phyloP scores from a whole-genome alignment of 2,888 invertebrate genomes.

The Leucoma salicis region DNA sequence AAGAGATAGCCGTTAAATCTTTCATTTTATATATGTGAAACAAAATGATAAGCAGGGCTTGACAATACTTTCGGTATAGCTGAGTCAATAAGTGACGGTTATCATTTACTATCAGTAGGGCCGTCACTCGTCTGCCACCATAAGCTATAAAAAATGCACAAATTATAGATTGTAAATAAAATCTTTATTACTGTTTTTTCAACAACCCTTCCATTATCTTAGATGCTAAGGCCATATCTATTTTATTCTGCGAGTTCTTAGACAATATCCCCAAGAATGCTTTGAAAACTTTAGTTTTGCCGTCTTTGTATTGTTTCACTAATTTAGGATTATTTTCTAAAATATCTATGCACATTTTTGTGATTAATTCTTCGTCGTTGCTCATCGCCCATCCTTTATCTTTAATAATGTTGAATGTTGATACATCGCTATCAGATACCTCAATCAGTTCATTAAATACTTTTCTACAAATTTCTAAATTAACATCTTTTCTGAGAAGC shows the following conservation, averaged over 20 bases:
- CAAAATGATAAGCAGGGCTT: too few species aligned
- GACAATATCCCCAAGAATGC: slow-evolving; percentile 84
- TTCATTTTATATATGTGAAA: too few species aligned
- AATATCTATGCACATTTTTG: slow-evolving; percentile 82
- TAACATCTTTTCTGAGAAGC: slow-evolving; percentile 83
- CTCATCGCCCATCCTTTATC: slow-evolving; percentile 85
- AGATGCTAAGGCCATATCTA: slow-evolving; percentile 85
- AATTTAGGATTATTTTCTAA: slow-evolving; percentile 85
- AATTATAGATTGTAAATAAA: slow-evolving; percentile 14
- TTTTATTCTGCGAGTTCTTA: slow-evolving; percentile 82
- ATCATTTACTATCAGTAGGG: too few species aligned
- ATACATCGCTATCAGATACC: slow-evolving; percentile 40
- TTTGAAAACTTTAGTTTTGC: slow-evolving; percentile 86
- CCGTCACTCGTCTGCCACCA: too few species aligned
- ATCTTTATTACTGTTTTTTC: slow-evolving; percentile 61
- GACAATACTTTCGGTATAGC: too few species aligned
- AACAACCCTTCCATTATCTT: slow-evolving; percentile 84
- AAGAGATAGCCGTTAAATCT: too few species aligned
- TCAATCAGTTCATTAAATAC: slow-evolving; percentile 58
- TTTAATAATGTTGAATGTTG: slow-evolving; percentile 77
- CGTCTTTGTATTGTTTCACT: slow-evolving; percentile 85
- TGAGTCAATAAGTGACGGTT: too few species aligned
- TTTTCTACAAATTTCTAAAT: slow-evolving; percentile 79
- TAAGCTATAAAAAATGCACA: too few species aligned
- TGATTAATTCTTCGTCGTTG: slow-evolving; percentile 82